Percentiles rank a stretch among this genome's conserved stretches.
These are phyloP conservation scores for Myiotriccus ornatus DNA, from an alignment of 2,797 vertebrate species.

Conservation along the genomic window DNA sequence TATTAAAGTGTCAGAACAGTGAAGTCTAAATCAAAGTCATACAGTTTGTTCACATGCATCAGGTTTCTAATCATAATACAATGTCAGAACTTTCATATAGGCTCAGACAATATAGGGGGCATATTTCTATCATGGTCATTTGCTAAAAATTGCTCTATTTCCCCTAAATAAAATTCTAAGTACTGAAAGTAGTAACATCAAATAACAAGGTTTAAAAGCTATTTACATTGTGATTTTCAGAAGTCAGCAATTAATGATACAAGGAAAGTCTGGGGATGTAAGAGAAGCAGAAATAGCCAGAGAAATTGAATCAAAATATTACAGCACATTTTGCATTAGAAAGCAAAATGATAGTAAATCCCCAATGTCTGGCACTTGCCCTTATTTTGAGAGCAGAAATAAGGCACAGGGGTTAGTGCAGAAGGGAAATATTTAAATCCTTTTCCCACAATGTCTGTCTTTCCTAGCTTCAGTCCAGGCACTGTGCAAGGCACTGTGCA, in stretches of 20 bases:
- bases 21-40: neutral
- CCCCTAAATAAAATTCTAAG: neutral
- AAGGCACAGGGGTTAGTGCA: neutral
- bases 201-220: neutral
- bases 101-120: neutral
- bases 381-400: neutral
- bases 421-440: constrained; percentile 8
- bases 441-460: neutral
- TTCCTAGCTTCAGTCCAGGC: neutral
- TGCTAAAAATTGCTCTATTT: neutral
- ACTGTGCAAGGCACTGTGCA: neutral
- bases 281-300: neutral
- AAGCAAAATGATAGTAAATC: constrained; percentile 11
- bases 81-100: neutral
- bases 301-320: neutral
- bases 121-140: neutral
- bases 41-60: neutral
- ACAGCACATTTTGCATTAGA: neutral
- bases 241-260: neutral
- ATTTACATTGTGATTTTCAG: neutral
- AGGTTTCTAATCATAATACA: neutral
- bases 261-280: neutral
- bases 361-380: neutral
- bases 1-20: neutral
- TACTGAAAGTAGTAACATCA: neutral